Evolutionary conservation across 2,113 vertebrate species (phyloP), one percentile per base, ranked within the genome.

Genomic region (Anarhynchus alexandrinus): DNA sequence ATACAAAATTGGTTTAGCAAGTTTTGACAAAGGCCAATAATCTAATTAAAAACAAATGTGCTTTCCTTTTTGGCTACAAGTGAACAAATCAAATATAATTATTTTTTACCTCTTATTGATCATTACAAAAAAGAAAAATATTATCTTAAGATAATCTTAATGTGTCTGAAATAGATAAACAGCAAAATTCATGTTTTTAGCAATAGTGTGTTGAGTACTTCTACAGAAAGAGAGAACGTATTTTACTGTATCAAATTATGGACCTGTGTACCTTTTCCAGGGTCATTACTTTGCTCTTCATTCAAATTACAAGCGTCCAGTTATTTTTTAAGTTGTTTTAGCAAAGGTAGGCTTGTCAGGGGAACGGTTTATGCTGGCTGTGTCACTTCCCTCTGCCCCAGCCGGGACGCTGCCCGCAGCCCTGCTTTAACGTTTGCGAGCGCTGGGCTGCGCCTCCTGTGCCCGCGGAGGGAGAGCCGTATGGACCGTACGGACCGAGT

Each of bases 261-360:
- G 47, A 40, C 23, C 59, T 82, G 7, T 42, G 7, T 85, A 10
- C 26, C 87, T 93, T 81, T 57, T 77, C 40, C 47, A 66, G 71
- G 22, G 67, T 42, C 29, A 10, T 8, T 85, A 57, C 26, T 51
- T 70, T 87, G 58, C 38, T 87, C 92, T 86, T 76, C 51, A 43
- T 58, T 54, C 82, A 81, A 74, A 74, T 83, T 57, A n/a, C 45
- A 80, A 71, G 51, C 32, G 15, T 69, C 32, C 15, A 5, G 21
- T 88, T 83, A n/a, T 93, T 95, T 94, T 86, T n/a, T 42, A 90
- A 77, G 71, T 51, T 80, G 11, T 90, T 96, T 42, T 88, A 85
- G 38, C 36, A 26, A 62, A 88, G 61, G 10, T 9, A 71, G 38
- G 21, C 18, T 55, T 67, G 20, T 66, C n/a, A 81, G 15, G 14